Percentiles rank a stretch among this genome's conserved stretches.
Conservation (phyloP, 2,888 invertebrate genomes). For the Leptinotarsa rubiginosa region DNA sequence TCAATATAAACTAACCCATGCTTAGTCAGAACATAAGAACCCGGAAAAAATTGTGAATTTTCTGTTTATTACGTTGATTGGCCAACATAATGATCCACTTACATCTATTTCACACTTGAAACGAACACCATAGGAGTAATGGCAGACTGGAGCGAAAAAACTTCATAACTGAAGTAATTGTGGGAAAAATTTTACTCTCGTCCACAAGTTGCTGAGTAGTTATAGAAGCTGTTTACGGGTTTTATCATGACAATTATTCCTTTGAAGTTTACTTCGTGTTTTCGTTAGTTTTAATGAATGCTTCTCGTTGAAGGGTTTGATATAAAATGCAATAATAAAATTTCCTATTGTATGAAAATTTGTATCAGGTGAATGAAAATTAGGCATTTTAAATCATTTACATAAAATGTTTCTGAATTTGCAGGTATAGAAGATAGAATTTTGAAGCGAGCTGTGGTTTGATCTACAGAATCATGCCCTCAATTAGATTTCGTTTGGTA, state of each 20-base stretch:
- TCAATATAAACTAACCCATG: too few species aligned
- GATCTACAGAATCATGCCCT: too few species aligned
- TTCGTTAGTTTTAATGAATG: neutral
- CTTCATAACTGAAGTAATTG: constrained; percentile 6
- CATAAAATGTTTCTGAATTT: too few species aligned
- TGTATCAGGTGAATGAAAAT: too few species aligned
- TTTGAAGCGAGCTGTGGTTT: too few species aligned
- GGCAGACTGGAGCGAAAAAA: neutral
- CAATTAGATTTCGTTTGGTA: too few species aligned
- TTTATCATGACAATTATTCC: constrained; percentile 16
- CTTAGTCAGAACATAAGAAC: too few species aligned
- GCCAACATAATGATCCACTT: neutral
- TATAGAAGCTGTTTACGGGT: constrained; percentile 2
- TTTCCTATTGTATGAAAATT: too few species aligned
- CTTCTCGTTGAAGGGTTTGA: neutral
- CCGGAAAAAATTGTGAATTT: too few species aligned
- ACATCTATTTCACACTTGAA: neutral
- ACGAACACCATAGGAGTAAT: neutral
- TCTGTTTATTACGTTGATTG: neutral
- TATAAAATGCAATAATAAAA: neutral
- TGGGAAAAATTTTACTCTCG: constrained; percentile 1
- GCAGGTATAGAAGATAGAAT: too few species aligned
- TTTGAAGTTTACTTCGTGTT: constrained; percentile 3
- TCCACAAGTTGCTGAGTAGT: neutral
- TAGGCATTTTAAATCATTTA: too few species aligned